Conservation (phyloP, 2,113 vertebrate species). For the Hucho hucho region DNA sequence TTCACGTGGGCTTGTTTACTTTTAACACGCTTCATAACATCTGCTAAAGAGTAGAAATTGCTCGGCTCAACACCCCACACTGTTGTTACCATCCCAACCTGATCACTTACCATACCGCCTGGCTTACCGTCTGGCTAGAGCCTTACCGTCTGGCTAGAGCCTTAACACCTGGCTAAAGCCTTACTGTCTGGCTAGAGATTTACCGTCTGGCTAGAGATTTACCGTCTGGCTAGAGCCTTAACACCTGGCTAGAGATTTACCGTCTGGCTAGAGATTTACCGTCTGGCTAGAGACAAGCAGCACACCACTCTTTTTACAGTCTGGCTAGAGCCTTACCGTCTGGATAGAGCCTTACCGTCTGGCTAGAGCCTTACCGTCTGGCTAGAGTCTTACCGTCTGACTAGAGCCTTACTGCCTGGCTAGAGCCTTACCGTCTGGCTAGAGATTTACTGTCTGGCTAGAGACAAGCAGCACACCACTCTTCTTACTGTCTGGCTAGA, state of each 20-base stretch:
- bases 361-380: background rate
- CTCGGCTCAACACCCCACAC: background rate
- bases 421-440: background rate
- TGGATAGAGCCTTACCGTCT: background rate
- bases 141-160: background rate
- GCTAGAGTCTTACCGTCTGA: background rate
- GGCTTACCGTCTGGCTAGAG: background rate
- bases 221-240: background rate
- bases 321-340: background rate
- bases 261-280: background rate
- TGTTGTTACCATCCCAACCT: background rate
- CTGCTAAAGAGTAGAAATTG: background rate
- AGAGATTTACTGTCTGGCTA: background rate
- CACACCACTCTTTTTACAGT: no score
- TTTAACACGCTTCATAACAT: constrained; percentile 7
- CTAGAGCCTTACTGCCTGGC: background rate
- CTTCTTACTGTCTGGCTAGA: background rate
- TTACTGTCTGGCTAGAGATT: background rate
- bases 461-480: no score
- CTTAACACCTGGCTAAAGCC: background rate
- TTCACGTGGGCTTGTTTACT: constrained; percentile 14
- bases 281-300: background rate
- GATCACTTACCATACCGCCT: constrained; percentile 9
- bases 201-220: background rate
- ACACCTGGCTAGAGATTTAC: background rate